These are phyloP conservation scores for Eretmochelys imbricata DNA, from an alignment of 2,113 vertebrate species.

Conservation along the genomic window DNA sequence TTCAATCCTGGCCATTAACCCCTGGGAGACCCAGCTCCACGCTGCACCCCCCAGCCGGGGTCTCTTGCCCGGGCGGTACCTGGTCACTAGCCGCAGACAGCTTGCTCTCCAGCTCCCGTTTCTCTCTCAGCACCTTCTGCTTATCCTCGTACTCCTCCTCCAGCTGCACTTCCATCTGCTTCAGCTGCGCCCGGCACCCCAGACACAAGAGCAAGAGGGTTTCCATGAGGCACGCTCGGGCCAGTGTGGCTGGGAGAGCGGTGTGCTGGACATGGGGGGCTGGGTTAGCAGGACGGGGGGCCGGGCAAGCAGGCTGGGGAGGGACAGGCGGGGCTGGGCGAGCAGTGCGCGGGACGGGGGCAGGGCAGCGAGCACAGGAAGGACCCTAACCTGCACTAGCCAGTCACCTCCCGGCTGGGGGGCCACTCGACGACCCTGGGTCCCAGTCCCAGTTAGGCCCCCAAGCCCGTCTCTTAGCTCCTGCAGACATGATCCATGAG, in stretches of 20 bases:
- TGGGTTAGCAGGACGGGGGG: neutral
- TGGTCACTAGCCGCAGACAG: conserved; percentile 88
- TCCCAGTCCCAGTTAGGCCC: neutral
- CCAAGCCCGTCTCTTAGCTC: no score
- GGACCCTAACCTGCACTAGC: no score
- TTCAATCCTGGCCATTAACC: fast-evolving
- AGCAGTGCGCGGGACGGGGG: no score
- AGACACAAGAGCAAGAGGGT: neutral
- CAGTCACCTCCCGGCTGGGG: neutral
- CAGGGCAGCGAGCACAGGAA: no score
- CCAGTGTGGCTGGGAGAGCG: neutral
- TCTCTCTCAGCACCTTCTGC: conserved; percentile 95
- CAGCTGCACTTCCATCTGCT: conserved; percentile 95
- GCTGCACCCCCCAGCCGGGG: neutral
- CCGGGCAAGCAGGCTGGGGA: no score
- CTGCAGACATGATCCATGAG: no score
- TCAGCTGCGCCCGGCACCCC: conserved; percentile 80
- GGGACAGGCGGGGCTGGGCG: no score
- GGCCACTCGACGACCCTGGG: neutral
- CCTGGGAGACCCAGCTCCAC: fast-evolving
- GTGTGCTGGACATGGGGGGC: no score
- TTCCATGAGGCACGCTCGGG: neutral
- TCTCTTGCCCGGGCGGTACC: conserved; percentile 73
- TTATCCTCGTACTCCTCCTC: conserved; percentile 97
- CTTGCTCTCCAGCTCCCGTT: conserved; percentile 92